A percentile compares a stretch with the other conserved stretches of the same genome.
phyloP scores from a whole-genome alignment of 2,888 invertebrate genomes.

The Rotaria sp. region DNA sequence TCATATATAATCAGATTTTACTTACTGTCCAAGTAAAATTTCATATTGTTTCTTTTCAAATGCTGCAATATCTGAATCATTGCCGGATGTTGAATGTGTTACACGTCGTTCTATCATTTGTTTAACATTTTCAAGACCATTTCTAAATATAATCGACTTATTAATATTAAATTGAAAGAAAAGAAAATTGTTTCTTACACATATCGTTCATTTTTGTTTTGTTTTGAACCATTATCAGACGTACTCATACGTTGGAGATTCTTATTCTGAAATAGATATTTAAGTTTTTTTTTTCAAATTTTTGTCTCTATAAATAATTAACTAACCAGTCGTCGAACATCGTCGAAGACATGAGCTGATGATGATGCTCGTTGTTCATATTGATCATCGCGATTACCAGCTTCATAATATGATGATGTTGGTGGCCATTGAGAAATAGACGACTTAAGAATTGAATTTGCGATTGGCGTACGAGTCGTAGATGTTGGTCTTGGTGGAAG shows the following conservation, averaged over 20 bases:
- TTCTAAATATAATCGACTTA: background rate
- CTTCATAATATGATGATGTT: background rate
- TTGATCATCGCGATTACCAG: background rate
- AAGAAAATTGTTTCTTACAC: background rate
- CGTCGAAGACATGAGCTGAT: background rate
- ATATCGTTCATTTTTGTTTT: background rate
- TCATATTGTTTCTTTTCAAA: conserved; percentile 18
- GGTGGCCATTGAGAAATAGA: background rate
- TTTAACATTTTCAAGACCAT: conserved; percentile 16
- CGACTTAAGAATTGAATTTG: conserved; percentile 18
- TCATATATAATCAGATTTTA: background rate
- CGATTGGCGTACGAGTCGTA: background rate
- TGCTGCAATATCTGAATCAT: background rate
- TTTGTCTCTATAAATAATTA: background rate
- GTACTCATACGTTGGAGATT: background rate
- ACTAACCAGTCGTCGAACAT: background rate
- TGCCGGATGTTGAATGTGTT: background rate
- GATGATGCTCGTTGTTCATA: background rate
- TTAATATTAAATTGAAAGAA: background rate
- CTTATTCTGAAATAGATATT: background rate
- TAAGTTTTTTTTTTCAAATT: background rate
- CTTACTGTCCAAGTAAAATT: conserved; percentile 19
- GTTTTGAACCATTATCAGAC: background rate
- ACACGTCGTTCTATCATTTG: background rate
- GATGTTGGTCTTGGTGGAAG: background rate